Base-by-base conservation (phyloP, 2,113 vertebrate species). In the Prolemur simus region DNA sequence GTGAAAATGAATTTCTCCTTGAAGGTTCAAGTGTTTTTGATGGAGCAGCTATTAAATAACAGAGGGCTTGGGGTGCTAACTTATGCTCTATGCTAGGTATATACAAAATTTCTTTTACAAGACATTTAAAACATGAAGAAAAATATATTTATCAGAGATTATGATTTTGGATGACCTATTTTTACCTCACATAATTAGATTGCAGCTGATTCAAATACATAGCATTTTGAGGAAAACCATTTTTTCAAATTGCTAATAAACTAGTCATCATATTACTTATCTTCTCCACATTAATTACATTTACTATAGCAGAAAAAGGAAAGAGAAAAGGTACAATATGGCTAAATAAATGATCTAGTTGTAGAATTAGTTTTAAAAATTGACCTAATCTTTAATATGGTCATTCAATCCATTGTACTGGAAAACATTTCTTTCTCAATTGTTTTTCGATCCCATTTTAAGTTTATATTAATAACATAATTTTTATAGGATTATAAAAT, bases 391-490 rank as follows among this genome's bases (percentile, higher is more conserved):
- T 85, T 91, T 54, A 60, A 76, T 49, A 42, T 17, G 73, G 15
- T 81, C 32, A 86, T 74, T 92, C 32, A 78, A 77, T 56, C 39
- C 21, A 54, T 29, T 71, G 3, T 69, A 34, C 23, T 91, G n/a
- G 37, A 69, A 96, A 66, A 52, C 6, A 89, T 39, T 49, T 42
- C 83, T 47, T 81, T 91, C 6, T 88, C 73, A 93, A 56, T 60
- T 82, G 17, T 47, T 90, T 84, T 91, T 39, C 27, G 63, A 37
- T 58, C 87, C 13, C 52, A 94, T 87, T 93, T 95, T 94, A 78
- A 60, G 18, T 83, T 96, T 76, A n/a, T 18, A 18, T 18, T 54
- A 54, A 54, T 54, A 54, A 71, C 27, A 60, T 60, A 74, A 68
- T 71, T 88, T 82, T 96, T 34, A 17, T 47, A 20, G 49, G 63